Evolutionary conservation across 2,797 vertebrate genomes (phyloP).

Genomic region (Falco novaeseelandiae): DNA sequence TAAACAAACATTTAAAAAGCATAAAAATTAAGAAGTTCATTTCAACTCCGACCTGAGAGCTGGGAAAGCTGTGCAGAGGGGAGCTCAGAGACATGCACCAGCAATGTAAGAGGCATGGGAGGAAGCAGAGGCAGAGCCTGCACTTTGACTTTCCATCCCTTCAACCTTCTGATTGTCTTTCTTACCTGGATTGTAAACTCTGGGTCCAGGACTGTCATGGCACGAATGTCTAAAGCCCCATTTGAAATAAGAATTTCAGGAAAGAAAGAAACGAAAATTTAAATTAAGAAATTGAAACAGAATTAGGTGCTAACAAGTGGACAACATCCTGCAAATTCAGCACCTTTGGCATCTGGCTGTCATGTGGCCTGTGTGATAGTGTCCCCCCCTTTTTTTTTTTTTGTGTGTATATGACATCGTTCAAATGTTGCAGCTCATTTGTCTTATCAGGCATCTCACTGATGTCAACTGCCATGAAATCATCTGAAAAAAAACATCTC

Average conservation of each 20-base stretch:
- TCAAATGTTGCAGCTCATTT: neutral
- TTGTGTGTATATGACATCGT: neutral
- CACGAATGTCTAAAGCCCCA: neutral
- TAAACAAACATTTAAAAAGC: neutral
- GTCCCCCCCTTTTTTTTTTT: neutral
- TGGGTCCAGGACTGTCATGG: rapidly evolving
- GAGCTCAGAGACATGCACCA: neutral
- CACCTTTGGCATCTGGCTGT: neutral
- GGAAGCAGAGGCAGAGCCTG: neutral
- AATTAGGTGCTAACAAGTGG: neutral
- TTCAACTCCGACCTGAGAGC: neutral
- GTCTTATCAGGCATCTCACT: neutral
- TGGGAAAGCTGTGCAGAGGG: neutral
- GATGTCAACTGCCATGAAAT: neutral
- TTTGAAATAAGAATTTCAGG: neutral
- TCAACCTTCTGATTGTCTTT: neutral
- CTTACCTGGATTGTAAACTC: neutral
- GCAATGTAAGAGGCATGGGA: rapidly evolving
- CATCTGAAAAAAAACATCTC: neutral
- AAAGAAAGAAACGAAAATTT: neutral
- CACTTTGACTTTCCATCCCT: neutral
- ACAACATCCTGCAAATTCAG: neutral
- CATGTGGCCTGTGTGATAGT: neutral
- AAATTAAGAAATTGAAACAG: neutral
- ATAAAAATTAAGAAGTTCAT: neutral